Evolutionary conservation across 2,797 vertebrate species (phyloP).

Genomic region (Cichlasoma orientale): DNA sequence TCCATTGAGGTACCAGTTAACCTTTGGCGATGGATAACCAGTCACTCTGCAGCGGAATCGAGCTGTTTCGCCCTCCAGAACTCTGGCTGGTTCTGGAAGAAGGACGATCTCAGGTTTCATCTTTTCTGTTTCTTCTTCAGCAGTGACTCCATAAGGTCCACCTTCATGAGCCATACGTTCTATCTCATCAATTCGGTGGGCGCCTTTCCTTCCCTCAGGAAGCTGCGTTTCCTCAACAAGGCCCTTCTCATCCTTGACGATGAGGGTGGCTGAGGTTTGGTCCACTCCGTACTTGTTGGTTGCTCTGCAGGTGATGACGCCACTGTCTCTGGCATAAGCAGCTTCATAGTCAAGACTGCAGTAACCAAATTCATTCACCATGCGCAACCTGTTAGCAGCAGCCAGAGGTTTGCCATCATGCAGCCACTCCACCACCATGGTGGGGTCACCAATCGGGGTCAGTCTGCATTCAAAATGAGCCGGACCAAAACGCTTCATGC

Average conservation of each 20-base stretch:
- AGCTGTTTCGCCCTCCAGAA: conserved; percentile 91
- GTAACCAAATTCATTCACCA: conserved; percentile 99
- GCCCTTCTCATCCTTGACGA: conserved; percentile 98
- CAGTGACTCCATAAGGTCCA: conserved; percentile 84
- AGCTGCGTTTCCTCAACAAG: conserved; percentile 95
- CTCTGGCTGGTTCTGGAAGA: conserved; percentile 89
- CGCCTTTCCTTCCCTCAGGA: conserved; percentile 91
- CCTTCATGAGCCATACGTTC: conserved; percentile 93
- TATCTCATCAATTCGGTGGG: conserved; percentile 90
- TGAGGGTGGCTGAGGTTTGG: conserved; percentile 93
- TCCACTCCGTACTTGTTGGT: conserved; percentile 96
- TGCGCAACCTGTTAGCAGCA: conserved; percentile 94
- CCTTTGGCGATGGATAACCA: conserved; percentile 93
- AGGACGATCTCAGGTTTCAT: conserved; percentile 95
- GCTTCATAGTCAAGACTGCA: conserved; percentile 97
- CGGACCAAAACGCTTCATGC: conserved; percentile 93
- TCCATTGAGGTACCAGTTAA: conserved; percentile 98
- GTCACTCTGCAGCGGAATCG: conserved; percentile 95
- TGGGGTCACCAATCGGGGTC: conserved; percentile 97
- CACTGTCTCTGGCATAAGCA: conserved; percentile 95
- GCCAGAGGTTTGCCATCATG: conserved; percentile 95
- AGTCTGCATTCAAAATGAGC: conserved; percentile 97
- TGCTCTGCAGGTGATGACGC: conserved; percentile 95
- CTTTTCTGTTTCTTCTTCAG: conserved; percentile 89
- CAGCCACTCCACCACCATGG: conserved; percentile 96